Evolutionary conservation across 1,140 invertebrate species (phyloP).

Genomic region (Platyscapa corneri): DNA sequence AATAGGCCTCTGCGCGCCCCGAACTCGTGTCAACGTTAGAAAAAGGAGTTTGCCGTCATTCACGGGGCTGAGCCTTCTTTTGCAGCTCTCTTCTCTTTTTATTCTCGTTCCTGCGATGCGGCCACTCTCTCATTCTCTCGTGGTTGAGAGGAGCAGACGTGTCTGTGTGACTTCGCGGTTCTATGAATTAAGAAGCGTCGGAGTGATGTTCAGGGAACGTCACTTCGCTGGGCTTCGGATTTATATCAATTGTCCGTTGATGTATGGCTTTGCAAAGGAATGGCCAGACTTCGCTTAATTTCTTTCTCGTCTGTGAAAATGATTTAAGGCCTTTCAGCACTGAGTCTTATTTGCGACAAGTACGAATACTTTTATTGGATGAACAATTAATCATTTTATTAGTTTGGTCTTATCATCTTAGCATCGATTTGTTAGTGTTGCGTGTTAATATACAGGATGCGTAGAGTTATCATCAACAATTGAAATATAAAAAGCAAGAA

Average conservation of each 20-base stretch:
- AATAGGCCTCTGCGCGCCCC: slow-evolving; percentile 63
- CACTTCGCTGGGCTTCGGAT: neutral
- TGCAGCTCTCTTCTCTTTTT: neutral
- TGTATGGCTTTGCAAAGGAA: neutral
- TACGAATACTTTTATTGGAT: neutral
- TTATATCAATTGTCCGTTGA: neutral
- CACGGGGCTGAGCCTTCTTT: slow-evolving; percentile 10
- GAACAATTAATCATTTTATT: too few species aligned
- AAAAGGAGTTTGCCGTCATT: slow-evolving; percentile 53
- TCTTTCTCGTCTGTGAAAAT: neutral
- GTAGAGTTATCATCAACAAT: too few species aligned
- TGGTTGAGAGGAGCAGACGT: neutral
- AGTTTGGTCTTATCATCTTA: too few species aligned
- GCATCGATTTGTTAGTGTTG: too few species aligned
- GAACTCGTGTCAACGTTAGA: slow-evolving; percentile 69
- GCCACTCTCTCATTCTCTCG: neutral
- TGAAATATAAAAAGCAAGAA: too few species aligned
- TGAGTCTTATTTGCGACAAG: neutral
- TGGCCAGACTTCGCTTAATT: neutral
- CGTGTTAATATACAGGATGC: too few species aligned
- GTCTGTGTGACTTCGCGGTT: neutral
- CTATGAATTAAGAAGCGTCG: neutral
- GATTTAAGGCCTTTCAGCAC: neutral
- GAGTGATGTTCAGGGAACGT: neutral
- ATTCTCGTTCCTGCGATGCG: neutral